Base-by-base conservation (phyloP, 2,113 vertebrate genomes). In the Scalopus aquaticus region DNA sequence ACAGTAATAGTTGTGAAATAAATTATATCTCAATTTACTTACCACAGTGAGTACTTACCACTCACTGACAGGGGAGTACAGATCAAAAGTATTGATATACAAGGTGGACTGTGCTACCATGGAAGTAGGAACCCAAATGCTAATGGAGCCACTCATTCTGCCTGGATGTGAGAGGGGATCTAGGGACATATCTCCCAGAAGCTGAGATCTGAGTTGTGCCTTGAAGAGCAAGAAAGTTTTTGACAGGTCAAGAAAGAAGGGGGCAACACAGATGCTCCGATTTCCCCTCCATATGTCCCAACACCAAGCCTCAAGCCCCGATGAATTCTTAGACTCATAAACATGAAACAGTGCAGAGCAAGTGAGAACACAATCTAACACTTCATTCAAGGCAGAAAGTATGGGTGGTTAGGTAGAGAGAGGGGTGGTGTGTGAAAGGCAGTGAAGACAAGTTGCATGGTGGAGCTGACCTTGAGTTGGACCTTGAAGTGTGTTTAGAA, bases 21-120 rank as follows among this genome's bases (percentile, higher is more conserved):
- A 70, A 65, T 87, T 87, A 35, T 58, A 72, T 83, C 70, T 92
- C 70, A 81, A 13, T 35, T 90, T 70, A 93, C 62, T 13, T 90
- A 58, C 37, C n/a, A n/a, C n/a, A n/a, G n/a, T n/a, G n/a, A n/a
- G n/a, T n/a, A 30, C 46, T 35, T 78, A 26, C 42, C 42, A 90
- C 70, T 76, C 37, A 70, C 76, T 30, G 13, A n/a, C 32, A 49
- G 46, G 37, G 62, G 49, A 93, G 22, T 15, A 28, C n/a, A 39
- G 73, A 62, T 82, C 28, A 92, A 5, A 69, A 79, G 12, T 32
- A 90, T 65, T 35, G 39, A 46, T 74, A 30, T 28, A 62, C 64
- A 46, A 83, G 42, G 42, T 4, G 1, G 70, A 20, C 16, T 60
- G 44, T 7, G 17, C 46, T 79, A 51, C 17, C n/a, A 39, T 39